Percentiles rank a stretch among this genome's conserved stretches.
These are phyloP conservation scores for Andrena praecox DNA, from an alignment of 2,888 invertebrate genomes.

Conservation along the genomic window DNA sequence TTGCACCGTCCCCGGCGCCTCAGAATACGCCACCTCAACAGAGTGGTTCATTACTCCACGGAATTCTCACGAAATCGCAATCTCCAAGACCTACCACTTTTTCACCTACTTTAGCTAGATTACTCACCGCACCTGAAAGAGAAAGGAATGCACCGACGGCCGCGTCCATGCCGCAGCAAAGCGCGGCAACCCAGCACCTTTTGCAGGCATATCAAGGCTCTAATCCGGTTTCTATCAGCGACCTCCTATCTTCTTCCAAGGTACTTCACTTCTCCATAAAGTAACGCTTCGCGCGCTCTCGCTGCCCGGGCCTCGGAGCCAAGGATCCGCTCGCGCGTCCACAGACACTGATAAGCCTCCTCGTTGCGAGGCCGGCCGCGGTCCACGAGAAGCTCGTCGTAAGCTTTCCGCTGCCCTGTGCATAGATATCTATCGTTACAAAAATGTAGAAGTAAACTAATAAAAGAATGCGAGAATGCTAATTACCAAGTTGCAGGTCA, in stretches of 20 bases:
- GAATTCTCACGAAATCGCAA: constrained; percentile 89
- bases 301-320: background rate
- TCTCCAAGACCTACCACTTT: constrained; percentile 88
- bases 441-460: background rate
- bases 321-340: background rate
- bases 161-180: constrained; percentile 76
- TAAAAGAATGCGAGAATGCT: too few relatives aligned
- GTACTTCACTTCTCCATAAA: constrained; percentile 72
- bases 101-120: constrained; percentile 92
- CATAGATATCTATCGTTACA: too few relatives aligned
- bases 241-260: constrained; percentile 86
- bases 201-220: constrained; percentile 82
- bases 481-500: background rate
- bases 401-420: too few relatives aligned
- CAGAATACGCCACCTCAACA: constrained; percentile 84
- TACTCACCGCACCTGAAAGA: constrained; percentile 89
- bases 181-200: constrained; percentile 79
- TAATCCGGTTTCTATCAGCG: constrained; percentile 85
- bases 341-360: background rate
- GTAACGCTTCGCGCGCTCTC: background rate
- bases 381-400: too few relatives aligned
- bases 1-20: constrained; percentile 85
- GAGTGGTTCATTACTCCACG: constrained; percentile 90
- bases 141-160: constrained; percentile 80
- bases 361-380: too few relatives aligned